phyloP scores from a whole-genome alignment of 2,113 vertebrate species.

The Colinus virginianus region DNA sequence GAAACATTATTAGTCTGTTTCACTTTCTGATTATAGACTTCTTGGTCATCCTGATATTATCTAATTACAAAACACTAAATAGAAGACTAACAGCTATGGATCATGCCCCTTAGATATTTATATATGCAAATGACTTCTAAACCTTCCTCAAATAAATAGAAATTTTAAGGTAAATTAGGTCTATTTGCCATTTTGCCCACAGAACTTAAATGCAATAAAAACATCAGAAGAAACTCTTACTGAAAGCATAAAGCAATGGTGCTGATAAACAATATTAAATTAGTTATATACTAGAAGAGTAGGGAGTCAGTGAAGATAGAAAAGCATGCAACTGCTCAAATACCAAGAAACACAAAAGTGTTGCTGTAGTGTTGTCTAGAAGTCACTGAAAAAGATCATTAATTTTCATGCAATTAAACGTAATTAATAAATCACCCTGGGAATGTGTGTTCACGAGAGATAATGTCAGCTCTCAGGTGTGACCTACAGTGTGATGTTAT shows the following conservation, averaged over 20 bases:
- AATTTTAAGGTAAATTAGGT: background rate
- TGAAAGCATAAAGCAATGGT: background rate
- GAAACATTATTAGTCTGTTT: background rate
- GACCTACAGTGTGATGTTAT: slow-evolving; percentile 61
- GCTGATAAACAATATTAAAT: background rate
- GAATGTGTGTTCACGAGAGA: slow-evolving; percentile 69
- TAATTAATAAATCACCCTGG: slow-evolving; percentile 76
- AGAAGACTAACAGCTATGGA: background rate
- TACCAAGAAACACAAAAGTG: slow-evolving; percentile 22
- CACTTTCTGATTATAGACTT: background rate
- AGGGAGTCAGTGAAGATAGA: slow-evolving; percentile 45
- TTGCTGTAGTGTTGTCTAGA: slow-evolving; percentile 60
- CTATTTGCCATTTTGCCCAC: background rate
- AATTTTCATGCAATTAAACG: slow-evolving; percentile 79
- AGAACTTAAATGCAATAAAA: background rate
- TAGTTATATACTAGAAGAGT: background rate
- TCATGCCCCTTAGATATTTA: background rate
- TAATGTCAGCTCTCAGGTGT: slow-evolving; percentile 69
- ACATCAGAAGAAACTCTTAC: background rate
- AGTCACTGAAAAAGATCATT: slow-evolving; percentile 74
- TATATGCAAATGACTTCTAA: background rate
- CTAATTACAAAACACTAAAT: background rate
- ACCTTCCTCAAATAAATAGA: background rate
- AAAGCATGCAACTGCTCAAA: slow-evolving; percentile 33
- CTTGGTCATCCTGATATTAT: background rate